These are phyloP conservation scores for Ctenodactylus gundi DNA, from an alignment of 2,113 vertebrate genomes.

Conservation along the genomic window DNA sequence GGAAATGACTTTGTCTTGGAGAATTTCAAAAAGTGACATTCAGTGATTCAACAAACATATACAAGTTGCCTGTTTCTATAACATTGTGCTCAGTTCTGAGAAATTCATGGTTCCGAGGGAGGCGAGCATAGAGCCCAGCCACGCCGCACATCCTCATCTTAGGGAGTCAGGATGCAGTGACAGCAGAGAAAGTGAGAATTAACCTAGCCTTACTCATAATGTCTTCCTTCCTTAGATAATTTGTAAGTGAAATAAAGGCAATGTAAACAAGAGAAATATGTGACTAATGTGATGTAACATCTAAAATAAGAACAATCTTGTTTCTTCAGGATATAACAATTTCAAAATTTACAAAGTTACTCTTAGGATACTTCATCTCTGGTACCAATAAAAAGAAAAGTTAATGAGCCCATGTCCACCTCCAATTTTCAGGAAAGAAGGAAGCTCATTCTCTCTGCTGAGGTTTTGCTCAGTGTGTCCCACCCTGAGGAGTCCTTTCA, in stretches of 20 bases:
- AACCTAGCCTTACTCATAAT: background rate
- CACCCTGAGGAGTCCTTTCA: background rate
- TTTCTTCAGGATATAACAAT: background rate
- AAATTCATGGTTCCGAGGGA: background rate
- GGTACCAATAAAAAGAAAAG: background rate
- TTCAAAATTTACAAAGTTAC: background rate
- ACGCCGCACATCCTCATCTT: background rate
- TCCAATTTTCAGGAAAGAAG: background rate
- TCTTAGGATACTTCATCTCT: background rate
- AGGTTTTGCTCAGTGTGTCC: background rate
- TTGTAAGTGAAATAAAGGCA: background rate
- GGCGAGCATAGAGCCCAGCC: fast-evolving
- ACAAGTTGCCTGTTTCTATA: background rate
- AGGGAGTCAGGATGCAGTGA: background rate
- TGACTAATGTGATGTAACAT: background rate
- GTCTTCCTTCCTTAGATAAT: background rate
- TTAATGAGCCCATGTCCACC: background rate
- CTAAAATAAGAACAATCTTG: no score
- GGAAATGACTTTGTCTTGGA: background rate
- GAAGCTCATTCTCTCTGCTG: background rate
- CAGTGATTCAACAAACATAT: background rate
- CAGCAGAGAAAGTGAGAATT: background rate
- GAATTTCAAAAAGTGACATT: background rate
- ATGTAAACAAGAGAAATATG: background rate
- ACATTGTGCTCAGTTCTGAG: background rate